Evolutionary conservation across 2,113 vertebrate genomes (phyloP), one percentile per base, ranked within the genome.

Genomic region (Onychostoma macrolepis): DNA sequence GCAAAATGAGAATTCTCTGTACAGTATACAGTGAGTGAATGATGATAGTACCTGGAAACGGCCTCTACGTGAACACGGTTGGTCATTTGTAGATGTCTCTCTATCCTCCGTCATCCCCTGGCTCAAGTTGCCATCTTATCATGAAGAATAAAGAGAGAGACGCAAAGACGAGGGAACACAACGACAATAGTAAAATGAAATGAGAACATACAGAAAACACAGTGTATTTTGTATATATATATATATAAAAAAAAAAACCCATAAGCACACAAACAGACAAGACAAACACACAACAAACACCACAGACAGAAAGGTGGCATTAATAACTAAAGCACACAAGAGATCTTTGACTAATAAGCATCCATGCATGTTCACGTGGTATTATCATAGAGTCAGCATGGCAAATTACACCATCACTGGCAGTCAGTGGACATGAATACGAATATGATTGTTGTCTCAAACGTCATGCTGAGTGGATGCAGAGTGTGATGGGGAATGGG

Each of bases 11-110:
- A 74, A 71, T 36, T 30, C 2, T 30, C 13, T 67, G 12, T 1
- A 28, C 48, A 53, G 15, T 53, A 53, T 21, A 21, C 50, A 53
- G 50, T 30, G 12, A 15, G 36, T 5, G 36, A 33, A 83, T 15
- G 53, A 38, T 28, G 12, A 17, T 69, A 63, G 33, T 83, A 95
- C 95, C 91, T 95, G 94, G 89, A 95, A 95, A 85, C 94, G 90
- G 43, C 94, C 95, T 90, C 91, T 93, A 71, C 65, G 87, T 17
- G 91, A 90, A 77, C 92, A 91, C 45, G 89, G 87, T 65, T 90
- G 91, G 84, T 90, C 89, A 61, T 88, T 10, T 9, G 89, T 80
- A 13, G 82, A 48, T 17, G 15, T 30, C 2, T 92, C 91, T 33
- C 89, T 92, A 24, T 92, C 92, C 30, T 94, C 94, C 79, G 5